Evolutionary conservation across 2,888 invertebrate genomes (phyloP).

Genomic region (Hypomecis atomaria): DNA sequence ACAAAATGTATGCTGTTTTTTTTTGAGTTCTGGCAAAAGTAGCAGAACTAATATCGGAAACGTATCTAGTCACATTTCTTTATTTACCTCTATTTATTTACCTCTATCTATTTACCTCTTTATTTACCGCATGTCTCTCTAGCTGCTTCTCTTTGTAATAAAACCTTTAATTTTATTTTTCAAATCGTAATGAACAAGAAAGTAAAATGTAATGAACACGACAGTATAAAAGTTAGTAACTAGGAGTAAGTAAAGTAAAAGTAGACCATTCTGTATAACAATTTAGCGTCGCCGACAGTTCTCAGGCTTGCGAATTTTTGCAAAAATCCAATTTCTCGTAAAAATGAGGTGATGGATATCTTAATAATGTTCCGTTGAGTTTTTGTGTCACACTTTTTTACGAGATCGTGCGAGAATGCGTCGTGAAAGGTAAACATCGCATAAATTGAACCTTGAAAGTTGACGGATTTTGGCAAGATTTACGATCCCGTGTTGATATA

Average conservation of each 20-base stretch:
- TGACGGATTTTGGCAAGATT: constrained; percentile 30
- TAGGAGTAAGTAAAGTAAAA: constrained; percentile 24
- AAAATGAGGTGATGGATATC: constrained; percentile 42
- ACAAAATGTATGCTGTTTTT: too few species aligned
- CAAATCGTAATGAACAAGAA: too few species aligned
- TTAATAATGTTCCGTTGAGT: constrained; percentile 38
- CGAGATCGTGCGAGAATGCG: constrained; percentile 43
- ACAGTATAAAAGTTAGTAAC: constrained; percentile 43
- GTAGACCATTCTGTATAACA: constrained; percentile 34
- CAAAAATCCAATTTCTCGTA: constrained; percentile 26
- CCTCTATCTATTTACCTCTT: too few species aligned
- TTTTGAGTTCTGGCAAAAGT: too few species aligned
- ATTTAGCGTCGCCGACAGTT: constrained; percentile 22
- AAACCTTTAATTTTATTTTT: too few species aligned
- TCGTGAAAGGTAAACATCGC: constrained; percentile 42
- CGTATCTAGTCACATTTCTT: too few species aligned
- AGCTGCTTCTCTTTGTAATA: too few species aligned
- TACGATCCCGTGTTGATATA: constrained; percentile 20
- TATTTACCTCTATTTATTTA: too few species aligned
- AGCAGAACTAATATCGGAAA: too few species aligned
- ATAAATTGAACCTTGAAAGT: constrained; percentile 36
- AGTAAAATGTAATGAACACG: neutral
- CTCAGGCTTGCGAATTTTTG: constrained; percentile 24
- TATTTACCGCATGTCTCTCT: too few species aligned
- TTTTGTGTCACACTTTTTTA: constrained; percentile 36